phyloP scores from a whole-genome alignment of 2,888 invertebrate species.

The Euplagia quadripunctaria region DNA sequence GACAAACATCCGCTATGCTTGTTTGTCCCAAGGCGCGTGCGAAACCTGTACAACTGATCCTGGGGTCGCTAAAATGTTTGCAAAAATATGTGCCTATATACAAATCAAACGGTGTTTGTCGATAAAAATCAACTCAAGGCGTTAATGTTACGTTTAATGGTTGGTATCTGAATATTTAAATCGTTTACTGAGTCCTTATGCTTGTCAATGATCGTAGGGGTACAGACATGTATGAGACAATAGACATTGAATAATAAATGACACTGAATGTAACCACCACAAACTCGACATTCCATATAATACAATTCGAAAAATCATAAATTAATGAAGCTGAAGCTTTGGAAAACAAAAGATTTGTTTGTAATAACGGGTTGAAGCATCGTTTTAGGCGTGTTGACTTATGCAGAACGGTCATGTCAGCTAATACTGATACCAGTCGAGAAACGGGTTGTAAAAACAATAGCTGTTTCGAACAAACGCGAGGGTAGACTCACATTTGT shows the following conservation, averaged over 20 bases:
- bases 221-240: background rate
- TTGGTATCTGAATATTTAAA: background rate
- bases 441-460: slow-evolving; percentile 37
- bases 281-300: background rate
- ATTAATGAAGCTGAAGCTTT: slow-evolving; percentile 19
- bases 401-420: slow-evolving; percentile 47
- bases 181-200: no score
- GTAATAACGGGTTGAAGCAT: slow-evolving; percentile 22
- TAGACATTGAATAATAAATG: background rate
- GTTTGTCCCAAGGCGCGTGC: slow-evolving; percentile 18
- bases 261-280: slow-evolving; percentile 3
- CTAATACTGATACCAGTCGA: slow-evolving; percentile 27
- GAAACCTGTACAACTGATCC: slow-evolving; percentile 17
- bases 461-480: slow-evolving; percentile 2
- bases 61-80: slow-evolving; percentile 27
- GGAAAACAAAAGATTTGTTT: slow-evolving; percentile 17
- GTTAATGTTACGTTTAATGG: no score
- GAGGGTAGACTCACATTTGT: background rate
- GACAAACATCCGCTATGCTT: slow-evolving; percentile 41
- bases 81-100: background rate
- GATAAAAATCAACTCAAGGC: background rate
- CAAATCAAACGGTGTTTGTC: background rate
- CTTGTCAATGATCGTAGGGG: background rate
- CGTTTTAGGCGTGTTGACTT: slow-evolving; percentile 47
- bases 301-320: slow-evolving; percentile 18